These are phyloP conservation scores for Eudyptes chrysolophus DNA, from an alignment of 2,113 vertebrate genomes.

Conservation along the genomic window DNA sequence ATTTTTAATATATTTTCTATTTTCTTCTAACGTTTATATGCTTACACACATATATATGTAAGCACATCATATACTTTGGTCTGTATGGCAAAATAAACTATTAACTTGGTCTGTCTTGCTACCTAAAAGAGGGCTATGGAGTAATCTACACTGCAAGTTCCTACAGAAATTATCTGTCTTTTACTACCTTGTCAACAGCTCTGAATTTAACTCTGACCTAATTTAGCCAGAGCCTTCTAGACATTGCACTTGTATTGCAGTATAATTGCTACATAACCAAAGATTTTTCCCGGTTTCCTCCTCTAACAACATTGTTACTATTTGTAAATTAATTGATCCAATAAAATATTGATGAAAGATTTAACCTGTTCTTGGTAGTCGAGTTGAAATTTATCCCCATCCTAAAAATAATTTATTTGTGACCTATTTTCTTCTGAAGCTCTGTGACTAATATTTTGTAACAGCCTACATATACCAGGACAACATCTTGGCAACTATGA, in stretches of 20 bases:
- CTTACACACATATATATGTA: background rate
- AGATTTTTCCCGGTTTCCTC: background rate
- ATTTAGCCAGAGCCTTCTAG: background rate
- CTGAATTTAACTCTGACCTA: background rate
- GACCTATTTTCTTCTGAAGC: background rate
- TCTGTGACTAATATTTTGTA: background rate
- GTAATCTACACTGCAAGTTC: background rate
- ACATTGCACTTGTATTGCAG: background rate
- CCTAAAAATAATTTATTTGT: background rate
- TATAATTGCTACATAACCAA: background rate
- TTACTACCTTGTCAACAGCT: background rate
- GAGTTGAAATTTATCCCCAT: background rate
- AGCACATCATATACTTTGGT: background rate
- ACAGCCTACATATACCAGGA: accelerated
- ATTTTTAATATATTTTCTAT: background rate
- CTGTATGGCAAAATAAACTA: background rate
- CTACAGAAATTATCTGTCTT: background rate
- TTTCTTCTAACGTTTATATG: background rate
- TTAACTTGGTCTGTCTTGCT: background rate
- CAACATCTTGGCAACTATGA: background rate
- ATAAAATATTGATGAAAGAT: background rate
- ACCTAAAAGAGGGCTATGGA: background rate
- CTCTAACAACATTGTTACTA: background rate
- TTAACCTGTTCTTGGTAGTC: background rate
- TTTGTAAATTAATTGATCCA: background rate